Percentiles rank a stretch among this genome's conserved stretches.
phyloP scores from a whole-genome alignment of 2,888 invertebrate species.

The Drosophila parthenogenetica region DNA sequence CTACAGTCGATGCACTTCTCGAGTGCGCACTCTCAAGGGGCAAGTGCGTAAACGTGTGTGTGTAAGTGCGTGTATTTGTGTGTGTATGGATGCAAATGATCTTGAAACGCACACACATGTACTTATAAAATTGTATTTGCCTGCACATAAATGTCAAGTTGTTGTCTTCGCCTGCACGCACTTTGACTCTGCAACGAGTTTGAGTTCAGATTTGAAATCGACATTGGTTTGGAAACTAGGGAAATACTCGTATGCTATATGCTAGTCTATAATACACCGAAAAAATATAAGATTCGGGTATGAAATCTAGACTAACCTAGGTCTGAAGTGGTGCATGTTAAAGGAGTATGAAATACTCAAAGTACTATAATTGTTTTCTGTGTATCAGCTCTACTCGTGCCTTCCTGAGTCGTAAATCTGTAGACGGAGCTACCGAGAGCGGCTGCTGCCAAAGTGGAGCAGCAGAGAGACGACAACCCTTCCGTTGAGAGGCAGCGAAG shows the following conservation, averaged over 20 bases:
- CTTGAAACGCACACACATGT: conserved; percentile 63
- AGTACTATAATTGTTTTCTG: background rate
- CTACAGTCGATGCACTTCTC: conserved; percentile 20
- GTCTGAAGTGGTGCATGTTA: too few species aligned
- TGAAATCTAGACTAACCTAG: too few species aligned
- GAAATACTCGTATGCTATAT: background rate
- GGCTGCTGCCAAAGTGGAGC: conserved; percentile 39
- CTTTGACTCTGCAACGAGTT: conserved; percentile 36
- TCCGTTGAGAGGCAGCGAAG: conserved; percentile 10
- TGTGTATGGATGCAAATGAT: conserved; percentile 65
- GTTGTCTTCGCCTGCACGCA: conserved; percentile 73
- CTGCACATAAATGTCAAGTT: conserved; percentile 77
- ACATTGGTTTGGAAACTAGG: conserved; percentile 39
- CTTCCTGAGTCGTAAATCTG: conserved; percentile 71
- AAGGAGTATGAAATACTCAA: too few species aligned
- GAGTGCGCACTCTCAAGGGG: conserved; percentile 52
- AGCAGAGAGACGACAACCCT: conserved; percentile 35
- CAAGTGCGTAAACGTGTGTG: conserved; percentile 27
- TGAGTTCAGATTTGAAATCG: background rate
- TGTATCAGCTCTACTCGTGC: conserved; percentile 21
- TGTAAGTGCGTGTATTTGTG: too few species aligned
- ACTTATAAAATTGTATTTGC: conserved; percentile 63
- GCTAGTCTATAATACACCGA: too few species aligned
- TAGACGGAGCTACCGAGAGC: conserved; percentile 50
- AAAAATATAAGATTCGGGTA: too few species aligned